Evolutionary conservation across 2,797 vertebrate genomes (phyloP), one percentile per base, ranked within the genome.

Genomic region (Euthynnus affinis): DNA sequence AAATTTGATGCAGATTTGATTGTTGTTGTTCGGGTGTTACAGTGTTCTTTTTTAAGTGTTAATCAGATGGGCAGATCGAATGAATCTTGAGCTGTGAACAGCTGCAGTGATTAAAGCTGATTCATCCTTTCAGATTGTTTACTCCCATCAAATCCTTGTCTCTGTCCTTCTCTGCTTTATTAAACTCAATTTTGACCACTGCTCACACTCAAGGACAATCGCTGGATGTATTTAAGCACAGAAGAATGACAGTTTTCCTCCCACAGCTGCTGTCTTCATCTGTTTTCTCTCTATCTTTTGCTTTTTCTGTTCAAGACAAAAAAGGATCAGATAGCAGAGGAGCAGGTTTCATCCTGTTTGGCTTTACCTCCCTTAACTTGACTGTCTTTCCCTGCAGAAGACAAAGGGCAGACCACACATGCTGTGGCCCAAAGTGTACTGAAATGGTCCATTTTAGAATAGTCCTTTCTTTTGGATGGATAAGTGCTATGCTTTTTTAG

Each of bases 331-430:
- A 88, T 75, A 76, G 40, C 74, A 77, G 29, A 55, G n/a, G 70
- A 84, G 80, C 87, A 85, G 81, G 81, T 89, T 87, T 65, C 52
- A 59, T 91, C 85, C 81, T 86, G 90, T 76, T 75, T 76, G 48
- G n/a, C 52, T 71, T 68, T 66, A 73, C n/a, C 62, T 75, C 25
- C 79, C 51, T 76, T 42, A 64, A 48, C 70, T 71, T 34, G 29
- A 85, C 55, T 42, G 71, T 69, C 20, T 82, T 70, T 77, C 59
- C 67, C 62, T n/a, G 76, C 73, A 83, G 70, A 85, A 80, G 79
- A 67, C 84, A 87, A 84, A 89, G 65, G 74, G 22, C 76, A 88
- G 85, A 85, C 85, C 86, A 88, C 85, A 89, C 87, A 87, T n/a
- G 15, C 3, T 2, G 68, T 23, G 49, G 56, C 77, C 76, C 29